Percentiles rank a stretch among this genome's conserved stretches.
Evolutionary conservation across 2,113 vertebrate species (phyloP).

Genomic region (Etia nguti): DNA sequence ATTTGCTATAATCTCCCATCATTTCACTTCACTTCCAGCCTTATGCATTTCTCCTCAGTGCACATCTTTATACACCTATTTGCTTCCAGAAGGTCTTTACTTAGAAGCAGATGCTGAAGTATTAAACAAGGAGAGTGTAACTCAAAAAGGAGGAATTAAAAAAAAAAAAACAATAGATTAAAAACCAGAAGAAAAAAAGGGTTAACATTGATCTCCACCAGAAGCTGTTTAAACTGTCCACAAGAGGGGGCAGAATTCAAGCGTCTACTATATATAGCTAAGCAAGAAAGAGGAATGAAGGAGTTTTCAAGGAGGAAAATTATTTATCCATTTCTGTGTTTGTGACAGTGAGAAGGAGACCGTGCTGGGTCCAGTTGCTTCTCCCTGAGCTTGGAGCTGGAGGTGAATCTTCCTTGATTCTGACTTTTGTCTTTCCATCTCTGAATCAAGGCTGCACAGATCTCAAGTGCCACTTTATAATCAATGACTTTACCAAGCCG

Average conservation of each 20-base stretch:
- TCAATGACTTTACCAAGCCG: background rate
- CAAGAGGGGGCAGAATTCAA: constrained; percentile 56
- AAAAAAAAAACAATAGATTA: background rate
- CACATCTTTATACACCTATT: background rate
- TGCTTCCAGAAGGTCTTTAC: background rate
- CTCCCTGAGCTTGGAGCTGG: background rate
- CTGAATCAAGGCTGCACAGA: background rate
- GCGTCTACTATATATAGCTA: background rate
- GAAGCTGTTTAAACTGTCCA: constrained; percentile 28
- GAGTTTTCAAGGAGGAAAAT: background rate
- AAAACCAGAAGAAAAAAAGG: background rate
- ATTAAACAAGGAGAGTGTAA: background rate
- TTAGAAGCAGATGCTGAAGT: background rate
- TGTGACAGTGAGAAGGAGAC: background rate
- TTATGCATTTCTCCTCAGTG: background rate
- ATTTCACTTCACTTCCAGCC: background rate
- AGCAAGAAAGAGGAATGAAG: background rate
- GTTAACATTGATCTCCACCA: background rate
- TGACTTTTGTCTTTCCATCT: background rate
- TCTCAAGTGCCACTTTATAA: background rate
- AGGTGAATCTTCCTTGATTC: background rate
- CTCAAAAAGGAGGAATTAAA: background rate
- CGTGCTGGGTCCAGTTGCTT: background rate
- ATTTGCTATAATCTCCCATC: background rate
- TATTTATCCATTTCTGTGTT: background rate